Evolutionary conservation across 1,140 invertebrate genomes (phyloP), one percentile per base, ranked within the genome.

Genomic region (Reticulitermes speratus): DNA sequence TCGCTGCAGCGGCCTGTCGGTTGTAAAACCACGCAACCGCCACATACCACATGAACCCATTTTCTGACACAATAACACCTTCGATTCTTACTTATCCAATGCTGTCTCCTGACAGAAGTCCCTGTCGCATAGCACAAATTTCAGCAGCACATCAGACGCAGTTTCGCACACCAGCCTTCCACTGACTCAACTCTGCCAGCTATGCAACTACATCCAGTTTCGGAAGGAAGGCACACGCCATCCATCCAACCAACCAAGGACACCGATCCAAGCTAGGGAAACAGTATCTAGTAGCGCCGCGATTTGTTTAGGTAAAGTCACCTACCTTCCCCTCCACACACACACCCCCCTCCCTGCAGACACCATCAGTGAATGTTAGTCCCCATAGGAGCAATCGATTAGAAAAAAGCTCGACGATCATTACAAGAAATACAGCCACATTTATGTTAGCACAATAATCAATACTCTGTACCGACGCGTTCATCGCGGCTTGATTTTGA

Each of bases 281-380:
- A 59, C 84, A 84, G 84, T 52, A 84, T 84, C 84, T 84, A 84
- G n/a, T 38, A 30, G 48, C 84, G 44, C 84, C n/a, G 65, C n/a
- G 65, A 75, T 30, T 75, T 30, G 65, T 30, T 75, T 30, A 19
- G n/a, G 65, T 75, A 6, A 19, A 55, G 19, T 55, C 14, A 55
- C 52, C 52, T 12, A n/a, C 81, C 5, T 1, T 14, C 81, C 81
- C 81, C 81, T 44, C 81, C 5, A 5, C 81, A 5, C 12, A 7
- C 82, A 9, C 82, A 3, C 32, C 30, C 23, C 83, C 83, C 83
- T n/a, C 14, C 3, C 2, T 83, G 32, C 23, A 84, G 2, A 55
- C 83, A 30, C 83, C 8, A 25, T n/a, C 32, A 45, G 5, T 84
- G 83, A 84, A 55, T 44, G 30, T 16, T 6, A 44, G n/a, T 75